These are phyloP conservation scores for Sciurus carolinensis DNA, from an alignment of 2,797 vertebrate species.

Conservation along the genomic window DNA sequence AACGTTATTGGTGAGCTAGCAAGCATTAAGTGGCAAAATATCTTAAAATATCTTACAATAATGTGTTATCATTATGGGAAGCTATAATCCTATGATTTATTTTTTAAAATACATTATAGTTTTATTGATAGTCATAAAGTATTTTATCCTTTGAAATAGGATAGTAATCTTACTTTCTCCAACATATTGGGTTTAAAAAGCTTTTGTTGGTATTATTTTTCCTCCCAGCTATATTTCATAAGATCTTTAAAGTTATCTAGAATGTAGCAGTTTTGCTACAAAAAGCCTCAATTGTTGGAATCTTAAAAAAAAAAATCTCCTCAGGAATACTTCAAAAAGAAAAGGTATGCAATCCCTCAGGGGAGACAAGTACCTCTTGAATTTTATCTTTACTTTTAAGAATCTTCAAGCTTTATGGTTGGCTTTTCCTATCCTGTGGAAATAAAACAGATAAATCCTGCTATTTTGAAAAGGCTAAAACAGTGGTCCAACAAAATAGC, in stretches of 20 bases:
- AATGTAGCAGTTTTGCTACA: conserved; percentile 59
- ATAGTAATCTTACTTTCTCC: conserved; percentile 60
- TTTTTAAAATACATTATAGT: conserved; percentile 57
- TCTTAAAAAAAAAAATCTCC: not conserved
- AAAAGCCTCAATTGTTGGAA: conserved; percentile 46
- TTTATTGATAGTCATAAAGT: conserved; percentile 44
- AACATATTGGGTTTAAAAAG: conserved; percentile 35
- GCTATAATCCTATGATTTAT: conserved; percentile 57
- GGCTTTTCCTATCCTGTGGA: conserved; percentile 29
- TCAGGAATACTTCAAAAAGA: conserved; percentile 74
- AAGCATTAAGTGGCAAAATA: conserved; percentile 43
- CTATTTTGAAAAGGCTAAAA: conserved; percentile 56
- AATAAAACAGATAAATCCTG: conserved; percentile 47
- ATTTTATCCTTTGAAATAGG: conserved; percentile 65
- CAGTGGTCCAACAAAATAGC: not conserved
- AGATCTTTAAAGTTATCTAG: conserved; percentile 59
- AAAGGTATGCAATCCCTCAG: not conserved
- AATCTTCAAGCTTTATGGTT: conserved; percentile 48
- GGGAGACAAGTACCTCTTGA: conserved; percentile 65
- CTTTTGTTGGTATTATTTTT: conserved; percentile 16
- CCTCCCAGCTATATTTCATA: conserved; percentile 33
- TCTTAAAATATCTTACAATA: conserved; percentile 44
- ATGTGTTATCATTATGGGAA: conserved; percentile 38
- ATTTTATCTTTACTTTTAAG: conserved; percentile 72
- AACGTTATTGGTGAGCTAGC: conserved; percentile 45